Evolutionary conservation across 2,113 vertebrate species (phyloP).

Genomic region (Lepisosteus osseus): DNA sequence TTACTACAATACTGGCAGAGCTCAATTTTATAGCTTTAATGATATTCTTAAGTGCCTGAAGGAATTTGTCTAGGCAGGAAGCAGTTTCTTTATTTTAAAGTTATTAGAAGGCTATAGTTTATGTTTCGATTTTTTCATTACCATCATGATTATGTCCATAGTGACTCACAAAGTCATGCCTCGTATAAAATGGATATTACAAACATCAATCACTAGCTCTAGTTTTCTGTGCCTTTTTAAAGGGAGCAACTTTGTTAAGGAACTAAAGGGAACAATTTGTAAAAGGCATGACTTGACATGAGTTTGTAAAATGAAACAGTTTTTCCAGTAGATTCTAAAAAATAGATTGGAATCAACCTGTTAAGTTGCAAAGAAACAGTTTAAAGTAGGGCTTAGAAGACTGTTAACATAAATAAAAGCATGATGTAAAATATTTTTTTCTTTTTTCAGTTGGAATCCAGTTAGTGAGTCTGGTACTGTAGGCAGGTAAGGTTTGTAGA

Average conservation of each 20-base stretch:
- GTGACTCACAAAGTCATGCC: conserved; percentile 8
- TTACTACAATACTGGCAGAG: background rate
- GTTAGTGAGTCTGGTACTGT: too few relatives aligned
- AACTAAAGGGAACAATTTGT: background rate
- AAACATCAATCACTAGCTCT: conserved; percentile 4
- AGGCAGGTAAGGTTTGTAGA: too few relatives aligned
- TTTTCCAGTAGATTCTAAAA: background rate
- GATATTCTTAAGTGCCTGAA: conserved; percentile 5
- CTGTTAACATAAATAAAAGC: too few relatives aligned
- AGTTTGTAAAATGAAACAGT: background rate
- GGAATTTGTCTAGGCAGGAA: background rate
- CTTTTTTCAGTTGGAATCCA: too few relatives aligned
- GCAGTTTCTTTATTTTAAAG: background rate
- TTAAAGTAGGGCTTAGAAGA: too few relatives aligned
- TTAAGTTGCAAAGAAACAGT: too few relatives aligned
- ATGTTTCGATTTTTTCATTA: conserved; percentile 13
- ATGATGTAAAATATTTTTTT: too few relatives aligned
- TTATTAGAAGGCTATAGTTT: conserved; percentile 6
- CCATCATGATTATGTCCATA: conserved; percentile 4
- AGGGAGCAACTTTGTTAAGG: background rate
- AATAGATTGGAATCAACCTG: too few relatives aligned
- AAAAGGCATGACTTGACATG: background rate
- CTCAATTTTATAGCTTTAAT: background rate
- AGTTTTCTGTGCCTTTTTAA: background rate
- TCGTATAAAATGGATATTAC: conserved; percentile 1